These are phyloP conservation scores for Glaucomys volans DNA, from an alignment of 2,113 vertebrate genomes.

Conservation along the genomic window DNA sequence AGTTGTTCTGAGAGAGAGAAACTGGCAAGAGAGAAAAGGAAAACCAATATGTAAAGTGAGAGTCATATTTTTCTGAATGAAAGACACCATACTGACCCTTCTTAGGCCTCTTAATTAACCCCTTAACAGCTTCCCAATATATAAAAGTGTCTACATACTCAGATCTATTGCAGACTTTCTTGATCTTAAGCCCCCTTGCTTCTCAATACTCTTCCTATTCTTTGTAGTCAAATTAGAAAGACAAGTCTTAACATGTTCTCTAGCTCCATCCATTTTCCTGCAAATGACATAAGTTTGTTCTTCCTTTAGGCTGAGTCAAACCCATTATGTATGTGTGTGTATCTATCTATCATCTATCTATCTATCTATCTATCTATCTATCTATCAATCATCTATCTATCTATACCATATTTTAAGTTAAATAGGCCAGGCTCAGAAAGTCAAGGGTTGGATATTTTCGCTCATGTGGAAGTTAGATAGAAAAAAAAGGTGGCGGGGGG, in stretches of 20 bases:
- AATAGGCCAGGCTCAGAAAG: too few species aligned
- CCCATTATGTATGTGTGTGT: too few species aligned
- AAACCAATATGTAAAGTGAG: neutral
- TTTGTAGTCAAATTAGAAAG: neutral
- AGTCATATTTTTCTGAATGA: neutral
- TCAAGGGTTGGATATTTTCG: too few species aligned
- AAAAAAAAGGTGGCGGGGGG: too few species aligned
- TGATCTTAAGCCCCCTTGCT: neutral
- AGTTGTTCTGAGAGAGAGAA: neutral
- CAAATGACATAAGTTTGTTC: too few species aligned
- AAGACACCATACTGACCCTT: neutral
- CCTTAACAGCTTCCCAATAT: neutral
- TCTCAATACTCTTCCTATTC: neutral
- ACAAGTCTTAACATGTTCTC: neutral
- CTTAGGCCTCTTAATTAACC: neutral
- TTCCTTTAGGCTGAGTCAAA: too few species aligned
- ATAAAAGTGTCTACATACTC: neutral
- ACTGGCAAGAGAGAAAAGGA: neutral
- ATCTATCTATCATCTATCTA: too few species aligned
- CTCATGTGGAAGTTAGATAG: too few species aligned
- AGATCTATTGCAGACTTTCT: neutral
- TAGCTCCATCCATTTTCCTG: too few species aligned
- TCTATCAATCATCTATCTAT: too few species aligned
- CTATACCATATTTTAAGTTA: too few species aligned
- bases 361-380: too few species aligned